phyloP scores from a whole-genome alignment of 2,797 vertebrate species.

The Cetoscarus ocellatus region DNA sequence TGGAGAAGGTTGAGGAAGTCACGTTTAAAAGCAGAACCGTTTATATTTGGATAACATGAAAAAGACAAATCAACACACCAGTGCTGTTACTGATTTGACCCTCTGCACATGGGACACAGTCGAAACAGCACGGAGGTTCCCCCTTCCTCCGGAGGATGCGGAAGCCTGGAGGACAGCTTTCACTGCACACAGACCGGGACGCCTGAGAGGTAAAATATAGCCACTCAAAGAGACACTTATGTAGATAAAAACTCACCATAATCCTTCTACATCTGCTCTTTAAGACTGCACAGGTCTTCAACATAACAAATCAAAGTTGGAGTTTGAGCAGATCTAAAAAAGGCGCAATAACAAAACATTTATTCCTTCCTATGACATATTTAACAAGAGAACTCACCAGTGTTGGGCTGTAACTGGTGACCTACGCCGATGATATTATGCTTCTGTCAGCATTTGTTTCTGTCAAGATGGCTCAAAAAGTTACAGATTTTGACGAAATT shows the following conservation, averaged over 20 bases:
- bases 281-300: not conserved
- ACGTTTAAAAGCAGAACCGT: not conserved
- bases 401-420: too few species aligned
- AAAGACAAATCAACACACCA: conserved; percentile 53
- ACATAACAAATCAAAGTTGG: too few species aligned
- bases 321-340: too few species aligned
- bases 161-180: conserved; percentile 76
- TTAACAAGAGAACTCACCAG: too few species aligned
- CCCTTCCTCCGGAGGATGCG: conserved; percentile 77
- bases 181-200: conserved; percentile 78
- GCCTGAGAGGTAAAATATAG: conserved; percentile 67
- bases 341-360: too few species aligned
- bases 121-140: conserved; percentile 82
- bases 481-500: too few species aligned
- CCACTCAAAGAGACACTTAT: conserved; percentile 34
- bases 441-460: too few species aligned
- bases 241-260: not conserved
- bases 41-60: not conserved
- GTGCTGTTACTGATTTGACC: conserved; percentile 81
- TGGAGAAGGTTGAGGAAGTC: not conserved
- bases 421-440: too few species aligned
- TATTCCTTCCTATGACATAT: too few species aligned
- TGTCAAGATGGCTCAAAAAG: too few species aligned
- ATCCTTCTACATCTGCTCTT: not conserved
- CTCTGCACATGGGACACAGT: conserved; percentile 82